These are phyloP conservation scores for Dryobota labecula DNA, from an alignment of 2,888 invertebrate genomes.

Conservation along the genomic window DNA sequence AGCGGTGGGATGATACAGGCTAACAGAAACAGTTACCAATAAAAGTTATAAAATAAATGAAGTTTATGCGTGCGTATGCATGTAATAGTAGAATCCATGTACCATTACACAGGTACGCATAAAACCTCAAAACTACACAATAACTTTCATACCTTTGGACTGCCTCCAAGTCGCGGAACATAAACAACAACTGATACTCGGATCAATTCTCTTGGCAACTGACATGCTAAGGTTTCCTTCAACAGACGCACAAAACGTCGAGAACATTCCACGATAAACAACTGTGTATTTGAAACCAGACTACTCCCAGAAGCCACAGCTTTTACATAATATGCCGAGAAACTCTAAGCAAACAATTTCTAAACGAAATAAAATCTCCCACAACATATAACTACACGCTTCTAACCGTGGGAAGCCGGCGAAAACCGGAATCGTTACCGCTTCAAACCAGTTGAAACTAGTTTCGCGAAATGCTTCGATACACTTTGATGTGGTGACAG, in stretches of 20 bases:
- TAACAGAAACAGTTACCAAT: too few relatives aligned
- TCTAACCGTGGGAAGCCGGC: slow-evolving; percentile 41
- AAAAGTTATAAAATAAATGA: slow-evolving; percentile 1
- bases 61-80: not conserved
- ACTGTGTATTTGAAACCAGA: slow-evolving; percentile 33
- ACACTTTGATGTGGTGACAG: slow-evolving; percentile 75
- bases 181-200: slow-evolving; percentile 20
- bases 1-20: too few relatives aligned
- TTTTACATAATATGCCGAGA: slow-evolving; percentile 39
- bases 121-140: not conserved
- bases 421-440: slow-evolving; percentile 53
- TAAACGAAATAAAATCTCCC: slow-evolving; percentile 51
- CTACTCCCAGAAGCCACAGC: slow-evolving; percentile 39
- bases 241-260: slow-evolving; percentile 6
- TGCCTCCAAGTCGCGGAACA: slow-evolving; percentile 25
- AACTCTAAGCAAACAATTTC: slow-evolving; percentile 55
- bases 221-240: slow-evolving; percentile 39
- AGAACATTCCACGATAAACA: slow-evolving; percentile 37
- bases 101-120: not conserved
- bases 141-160: slow-evolving; percentile 17
- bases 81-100: not conserved
- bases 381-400: slow-evolving; percentile 48
- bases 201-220: slow-evolving; percentile 45
- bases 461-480: slow-evolving; percentile 63
- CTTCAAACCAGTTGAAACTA: slow-evolving; percentile 65